phyloP scores from a whole-genome alignment of 1,140 invertebrate genomes.

The Platorchestia sp. region DNA sequence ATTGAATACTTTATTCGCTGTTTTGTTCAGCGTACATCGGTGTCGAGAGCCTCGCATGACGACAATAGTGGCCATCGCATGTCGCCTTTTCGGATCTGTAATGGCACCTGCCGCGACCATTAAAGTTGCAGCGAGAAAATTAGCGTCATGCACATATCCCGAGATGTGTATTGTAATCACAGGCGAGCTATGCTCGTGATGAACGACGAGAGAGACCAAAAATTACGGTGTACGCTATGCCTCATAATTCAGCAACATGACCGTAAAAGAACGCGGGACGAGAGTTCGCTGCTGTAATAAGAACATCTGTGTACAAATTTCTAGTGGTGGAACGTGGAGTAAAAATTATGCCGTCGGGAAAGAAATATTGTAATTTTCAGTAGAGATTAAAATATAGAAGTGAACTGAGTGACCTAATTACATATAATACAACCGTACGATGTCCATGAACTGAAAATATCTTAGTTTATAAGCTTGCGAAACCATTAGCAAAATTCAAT shows the following conservation, averaged over 20 bases:
- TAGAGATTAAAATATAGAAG: not conserved
- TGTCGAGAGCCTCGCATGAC: not conserved
- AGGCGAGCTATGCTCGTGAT: conserved; percentile 1
- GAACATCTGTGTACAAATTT: not conserved
- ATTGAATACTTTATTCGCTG: not conserved
- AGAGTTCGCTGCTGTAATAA: not conserved
- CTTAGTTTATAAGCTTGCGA: not conserved
- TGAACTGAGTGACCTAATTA: not conserved
- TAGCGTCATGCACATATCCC: not conserved
- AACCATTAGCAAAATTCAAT: not conserved
- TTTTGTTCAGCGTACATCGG: not conserved
- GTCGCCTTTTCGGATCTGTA: not conserved
- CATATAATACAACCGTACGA: not conserved
- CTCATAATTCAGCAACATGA: not conserved
- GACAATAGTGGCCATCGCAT: not conserved
- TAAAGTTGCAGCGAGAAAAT: not conserved
- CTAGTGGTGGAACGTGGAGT: not conserved
- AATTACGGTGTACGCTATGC: not conserved
- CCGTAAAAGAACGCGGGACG: not conserved
- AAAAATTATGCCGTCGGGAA: not conserved
- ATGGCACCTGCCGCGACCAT: not conserved
- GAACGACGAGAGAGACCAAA: not conserved
- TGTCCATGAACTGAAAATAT: not conserved
- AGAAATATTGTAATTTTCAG: not conserved
- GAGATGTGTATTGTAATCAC: not conserved